Evolutionary conservation across 2,888 invertebrate genomes (phyloP).

Genomic region (Lasioglossum leucozonium): DNA sequence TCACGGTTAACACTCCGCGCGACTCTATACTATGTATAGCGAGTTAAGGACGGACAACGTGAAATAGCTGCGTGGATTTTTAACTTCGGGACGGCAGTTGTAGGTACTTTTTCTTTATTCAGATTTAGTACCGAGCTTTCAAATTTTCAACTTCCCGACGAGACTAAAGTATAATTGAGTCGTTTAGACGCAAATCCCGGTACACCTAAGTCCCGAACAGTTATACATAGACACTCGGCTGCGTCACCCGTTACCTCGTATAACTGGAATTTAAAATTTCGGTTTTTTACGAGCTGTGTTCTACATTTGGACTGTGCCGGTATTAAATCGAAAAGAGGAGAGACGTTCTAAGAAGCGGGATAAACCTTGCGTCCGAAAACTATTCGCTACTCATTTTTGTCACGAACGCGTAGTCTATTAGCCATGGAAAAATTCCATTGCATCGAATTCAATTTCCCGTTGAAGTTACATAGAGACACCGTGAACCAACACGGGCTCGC

Average conservation of each 20-base stretch:
- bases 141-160: not conserved
- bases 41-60: not conserved
- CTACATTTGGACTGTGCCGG: not conserved
- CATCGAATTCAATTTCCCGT: too few relatives aligned
- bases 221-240: not conserved
- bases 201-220: slow-evolving; percentile 3
- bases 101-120: not conserved
- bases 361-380: too few relatives aligned
- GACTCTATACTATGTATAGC: not conserved
- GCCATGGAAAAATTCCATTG: too few relatives aligned
- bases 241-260: not conserved
- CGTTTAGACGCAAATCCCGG: slow-evolving; percentile 25
- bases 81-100: not conserved
- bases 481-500: too few relatives aligned
- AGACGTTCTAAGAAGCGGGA: not conserved
- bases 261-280: not conserved
- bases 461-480: too few relatives aligned
- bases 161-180: slow-evolving; percentile 21
- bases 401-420: too few relatives aligned
- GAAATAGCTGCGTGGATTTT: not conserved
- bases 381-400: too few relatives aligned
- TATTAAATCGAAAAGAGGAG: not conserved
- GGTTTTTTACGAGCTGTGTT: not conserved
- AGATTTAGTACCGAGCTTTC: not conserved
- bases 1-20: slow-evolving; percentile 6